Evolutionary conservation across 2,113 vertebrate genomes (phyloP), one percentile per base, ranked within the genome.

Genomic region (Cyanocitta stelleri): DNA sequence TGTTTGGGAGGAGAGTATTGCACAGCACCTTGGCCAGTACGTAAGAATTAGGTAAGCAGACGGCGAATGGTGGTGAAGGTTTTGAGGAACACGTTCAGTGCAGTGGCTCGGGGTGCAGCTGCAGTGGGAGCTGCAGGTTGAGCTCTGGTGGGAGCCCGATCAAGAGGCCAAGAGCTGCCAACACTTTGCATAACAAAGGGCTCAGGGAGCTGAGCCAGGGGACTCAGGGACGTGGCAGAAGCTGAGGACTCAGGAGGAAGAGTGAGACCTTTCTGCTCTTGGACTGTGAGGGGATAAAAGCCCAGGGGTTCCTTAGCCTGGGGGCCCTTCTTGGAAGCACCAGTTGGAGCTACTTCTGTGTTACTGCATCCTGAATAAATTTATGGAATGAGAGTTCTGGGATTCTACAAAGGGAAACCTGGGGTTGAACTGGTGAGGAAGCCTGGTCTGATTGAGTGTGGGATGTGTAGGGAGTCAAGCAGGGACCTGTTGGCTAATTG

Each of bases 401-500:
- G 32, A 23, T 49, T 32, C 18, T 66, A 5, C 27, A 23, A 3
- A 74, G 44, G 37, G 32, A 81, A 32, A 44, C 15, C 26, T 43
- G 67, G 17, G 21, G 6, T 56, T 49, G 58, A 72, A 41, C 26
- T 22, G 49, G 17, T 35, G 33, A 32, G 21, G 32, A 32, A 58
- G 7, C 11, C 32, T 66, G 51, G 12, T 73, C 37, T 33, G 43
- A 27, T 3, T 9, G 8, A 37, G 44, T 58, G 52, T 52, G 22
- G 37, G 16, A 29, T 37, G 44, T 43, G 18, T 23, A 16, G 33
- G 59, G 37, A 58, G 52, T 37, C 16, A 7, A 5, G 33, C 44
- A 37, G 49, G 56, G 30, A 32, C 16, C 7, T 0, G 0, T 15
- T 12, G 44, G 19, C 32, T 43, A 10, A 7, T 23, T 58, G 52